Evolutionary conservation across 2,113 vertebrate genomes (phyloP).

Genomic region (Crotalus tigris): DNA sequence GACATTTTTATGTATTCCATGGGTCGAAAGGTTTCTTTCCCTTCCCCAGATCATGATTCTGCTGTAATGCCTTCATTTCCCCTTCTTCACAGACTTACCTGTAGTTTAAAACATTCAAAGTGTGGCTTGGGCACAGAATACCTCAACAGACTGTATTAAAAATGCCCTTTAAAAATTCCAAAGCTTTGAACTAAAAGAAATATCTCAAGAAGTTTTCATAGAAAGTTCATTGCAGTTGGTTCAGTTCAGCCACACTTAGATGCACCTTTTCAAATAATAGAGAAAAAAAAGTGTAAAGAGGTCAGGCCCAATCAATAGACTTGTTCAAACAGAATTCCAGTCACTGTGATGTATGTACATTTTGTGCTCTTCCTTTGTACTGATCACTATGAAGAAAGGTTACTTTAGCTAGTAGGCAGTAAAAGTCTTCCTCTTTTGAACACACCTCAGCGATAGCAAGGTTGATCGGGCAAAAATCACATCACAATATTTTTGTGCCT

Average conservation of each 20-base stretch:
- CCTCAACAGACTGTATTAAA: conserved; percentile 82
- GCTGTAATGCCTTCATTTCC: conserved; percentile 34
- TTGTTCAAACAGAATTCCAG: conserved; percentile 94
- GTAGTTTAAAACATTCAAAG: conserved; percentile 71
- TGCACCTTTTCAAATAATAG: conserved; percentile 89
- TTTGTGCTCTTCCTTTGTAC: conserved; percentile 88
- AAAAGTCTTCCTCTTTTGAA: conserved; percentile 74
- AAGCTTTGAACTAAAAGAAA: conserved; percentile 92
- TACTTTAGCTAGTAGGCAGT: conserved; percentile 71
- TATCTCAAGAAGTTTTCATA: conserved; percentile 81
- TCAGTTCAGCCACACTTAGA: conserved; percentile 81
- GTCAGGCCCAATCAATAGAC: conserved; percentile 88
- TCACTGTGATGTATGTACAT: conserved; percentile 81
- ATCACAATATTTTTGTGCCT: conserved; percentile 54
- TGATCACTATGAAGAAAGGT: conserved; percentile 81
- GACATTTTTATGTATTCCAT: conserved; percentile 35
- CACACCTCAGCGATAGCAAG: conserved; percentile 53
- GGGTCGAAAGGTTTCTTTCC: conserved; percentile 33
- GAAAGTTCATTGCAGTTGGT: conserved; percentile 83
- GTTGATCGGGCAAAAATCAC: conserved; percentile 54
- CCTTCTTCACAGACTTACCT: conserved; percentile 55
- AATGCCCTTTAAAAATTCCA: conserved; percentile 94
- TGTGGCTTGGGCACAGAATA: conserved; percentile 65
- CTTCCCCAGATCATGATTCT: conserved; percentile 26
- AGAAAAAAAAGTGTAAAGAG: conserved; percentile 78